These are phyloP conservation scores for Metopia argyrocephala DNA, from an alignment of 2,888 invertebrate species.

Conservation along the genomic window DNA sequence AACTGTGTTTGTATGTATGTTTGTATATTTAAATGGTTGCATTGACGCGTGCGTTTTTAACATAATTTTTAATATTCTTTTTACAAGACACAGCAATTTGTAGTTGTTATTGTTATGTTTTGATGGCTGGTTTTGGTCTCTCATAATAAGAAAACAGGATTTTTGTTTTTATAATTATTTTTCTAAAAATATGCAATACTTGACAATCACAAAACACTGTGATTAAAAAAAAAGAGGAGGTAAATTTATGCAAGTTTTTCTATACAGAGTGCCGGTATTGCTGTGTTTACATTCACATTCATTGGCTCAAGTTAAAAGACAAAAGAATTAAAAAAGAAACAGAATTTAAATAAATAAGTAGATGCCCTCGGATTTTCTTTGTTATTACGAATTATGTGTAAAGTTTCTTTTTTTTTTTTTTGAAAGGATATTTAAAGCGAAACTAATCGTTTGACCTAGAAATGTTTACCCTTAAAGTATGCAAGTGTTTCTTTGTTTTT, in stretches of 20 bases:
- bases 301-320: too few species aligned
- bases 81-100: background rate
- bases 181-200: slow-evolving; percentile 29
- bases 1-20: too few species aligned
- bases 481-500: background rate
- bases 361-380: too few species aligned
- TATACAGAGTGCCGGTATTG: too few species aligned
- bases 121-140: slow-evolving; percentile 29
- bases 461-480: background rate
- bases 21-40: slow-evolving; percentile 38
- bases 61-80: slow-evolving; percentile 67
- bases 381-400: background rate
- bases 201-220: slow-evolving; percentile 13
- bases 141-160: slow-evolving; percentile 70
- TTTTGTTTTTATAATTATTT: slow-evolving; percentile 65
- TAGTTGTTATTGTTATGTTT: background rate
- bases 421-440: too few species aligned
- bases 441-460: background rate
- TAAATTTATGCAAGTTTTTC: background rate
- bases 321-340: background rate
- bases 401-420: too few species aligned
- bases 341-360: background rate
- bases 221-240: background rate
- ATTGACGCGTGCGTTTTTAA: slow-evolving; percentile 75
- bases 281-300: too few species aligned